phyloP scores from a whole-genome alignment of 1,140 invertebrate genomes.

The Mylabris phalerata region DNA sequence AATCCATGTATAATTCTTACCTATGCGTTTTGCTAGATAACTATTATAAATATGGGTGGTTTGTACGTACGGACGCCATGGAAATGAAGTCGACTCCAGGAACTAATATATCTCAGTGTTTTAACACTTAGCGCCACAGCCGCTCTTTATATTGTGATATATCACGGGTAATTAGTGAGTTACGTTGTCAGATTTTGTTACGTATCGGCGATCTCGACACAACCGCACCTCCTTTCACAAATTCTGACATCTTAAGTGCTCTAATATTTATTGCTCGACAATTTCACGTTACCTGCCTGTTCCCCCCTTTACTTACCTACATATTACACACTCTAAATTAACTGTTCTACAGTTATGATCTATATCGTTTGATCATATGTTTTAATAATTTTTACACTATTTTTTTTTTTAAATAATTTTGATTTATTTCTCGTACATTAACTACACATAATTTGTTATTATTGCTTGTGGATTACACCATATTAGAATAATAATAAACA shows the following conservation, averaged over 20 bases:
- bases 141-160: slow-evolving; percentile 41
- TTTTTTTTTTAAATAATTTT: no score
- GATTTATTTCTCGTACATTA: no score
- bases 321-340: slow-evolving; percentile 1
- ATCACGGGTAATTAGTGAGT: slow-evolving; percentile 41
- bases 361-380: slow-evolving; percentile 32
- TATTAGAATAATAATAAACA: no score
- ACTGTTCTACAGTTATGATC: slow-evolving; percentile 20
- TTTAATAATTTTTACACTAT: slow-evolving; percentile 20
- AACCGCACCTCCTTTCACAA: slow-evolving; percentile 27
- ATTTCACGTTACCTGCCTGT: slow-evolving; percentile 20
- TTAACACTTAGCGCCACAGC: slow-evolving; percentile 36
- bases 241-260: slow-evolving; percentile 32
- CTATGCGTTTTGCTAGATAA: slow-evolving; percentile 32
- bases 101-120: slow-evolving; percentile 41
- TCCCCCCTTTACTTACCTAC: neutral
- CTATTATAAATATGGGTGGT: slow-evolving; percentile 37
- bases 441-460: no score
- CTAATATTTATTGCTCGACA: slow-evolving; percentile 35
- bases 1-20: slow-evolving; percentile 35
- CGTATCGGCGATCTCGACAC: slow-evolving; percentile 29
- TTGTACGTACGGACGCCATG: slow-evolving; percentile 5
- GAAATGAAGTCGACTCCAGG: slow-evolving; percentile 35
- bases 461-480: no score
- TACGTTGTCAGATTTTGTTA: slow-evolving; percentile 35